Conservation (phyloP, 92 coral and sea anemone species). For the Siderastrea radians region DNA sequence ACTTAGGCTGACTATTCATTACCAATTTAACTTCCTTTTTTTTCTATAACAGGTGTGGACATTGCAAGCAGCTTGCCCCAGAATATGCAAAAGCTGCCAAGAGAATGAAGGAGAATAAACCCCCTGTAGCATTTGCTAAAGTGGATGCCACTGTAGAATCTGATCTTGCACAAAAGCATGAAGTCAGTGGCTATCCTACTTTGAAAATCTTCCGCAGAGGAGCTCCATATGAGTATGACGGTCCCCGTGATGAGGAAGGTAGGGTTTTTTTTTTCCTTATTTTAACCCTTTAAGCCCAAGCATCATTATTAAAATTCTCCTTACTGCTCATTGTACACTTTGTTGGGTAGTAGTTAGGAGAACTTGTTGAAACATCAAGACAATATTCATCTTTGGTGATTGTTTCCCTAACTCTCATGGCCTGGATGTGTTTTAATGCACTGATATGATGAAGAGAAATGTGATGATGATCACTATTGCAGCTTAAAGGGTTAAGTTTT, state of each 20-base stretch:
- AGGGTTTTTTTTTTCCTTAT: background rate
- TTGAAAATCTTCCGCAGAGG: slow-evolving; percentile 96
- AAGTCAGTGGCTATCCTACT: slow-evolving; percentile 97
- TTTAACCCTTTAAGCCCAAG: background rate
- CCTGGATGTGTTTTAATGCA: no score
- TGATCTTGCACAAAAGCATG: slow-evolving; percentile 86
- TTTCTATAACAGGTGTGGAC: slow-evolving; percentile 89
- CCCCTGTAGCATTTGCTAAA: slow-evolving; percentile 93
- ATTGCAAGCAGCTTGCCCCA: slow-evolving; percentile 93
- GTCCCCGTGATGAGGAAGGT: slow-evolving; percentile 93
- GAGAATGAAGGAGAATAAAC: slow-evolving; percentile 82
- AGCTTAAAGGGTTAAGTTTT: no score
- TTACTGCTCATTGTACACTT: no score
- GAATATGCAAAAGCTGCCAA: slow-evolving; percentile 97
- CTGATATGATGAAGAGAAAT: no score
- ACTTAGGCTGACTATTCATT: no score
- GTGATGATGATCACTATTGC: no score
- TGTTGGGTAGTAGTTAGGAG: no score
- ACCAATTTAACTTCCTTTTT: background rate
- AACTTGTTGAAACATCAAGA: no score
- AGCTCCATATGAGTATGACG: slow-evolving; percentile 86
- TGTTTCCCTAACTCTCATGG: no score
- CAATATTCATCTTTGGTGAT: no score
- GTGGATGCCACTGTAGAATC: slow-evolving; percentile 93
- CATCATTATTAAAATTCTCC: background rate